Base-by-base conservation (phyloP, 2,888 invertebrate species). In the Macaria liturata region DNA sequence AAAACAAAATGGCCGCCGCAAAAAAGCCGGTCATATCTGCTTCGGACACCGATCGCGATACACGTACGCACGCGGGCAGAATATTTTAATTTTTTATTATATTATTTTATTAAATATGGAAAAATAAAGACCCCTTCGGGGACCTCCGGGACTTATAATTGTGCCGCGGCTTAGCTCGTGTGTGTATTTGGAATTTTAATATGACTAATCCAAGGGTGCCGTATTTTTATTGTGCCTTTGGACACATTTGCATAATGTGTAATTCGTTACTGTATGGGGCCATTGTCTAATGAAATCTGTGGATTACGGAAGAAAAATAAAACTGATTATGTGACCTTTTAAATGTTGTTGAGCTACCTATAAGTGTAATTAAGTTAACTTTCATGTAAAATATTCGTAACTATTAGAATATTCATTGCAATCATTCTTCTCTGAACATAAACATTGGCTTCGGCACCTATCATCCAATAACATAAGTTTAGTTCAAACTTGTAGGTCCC, bases 1-100 rank as follows among this genome's bases (percentile, higher is more conserved):
- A 37, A 72, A 77, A 69, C 78, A 77, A 78, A 87, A 85, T 76
- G 81, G 75, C 75, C 32, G 31, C 49, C 46, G 74, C 73, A 78
- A 75, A 78, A 20, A 79, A 71, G 67, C 53, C 53, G 46, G 50
- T 37, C 74, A 70, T 77, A 85, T 88, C 88, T 86, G 88, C 76
- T 83, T 76, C 70, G 80, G 74, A 76, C 90, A 89, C 86, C 83
- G 87, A 91, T 91, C 84, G 86, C 87, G 88, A 90, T 91, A 89
- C 87, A 81, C 82, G 80, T 66, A 69, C 71, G 81, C 66, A 89
- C 88, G 91, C 83, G 80, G 78, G 66, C 62, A 69, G 91, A 91
- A 91, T 91, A 89, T 81, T 84, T 90, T 86, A 86, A 80, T 84
- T 84, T 81, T 84, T 86, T 83, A 84, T 81, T 79, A 81, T 65